Evolutionary conservation across 35 echinoderm and acorn worm genomes (phyloP).

Genomic region (Apostichopus parvimensis): DNA sequence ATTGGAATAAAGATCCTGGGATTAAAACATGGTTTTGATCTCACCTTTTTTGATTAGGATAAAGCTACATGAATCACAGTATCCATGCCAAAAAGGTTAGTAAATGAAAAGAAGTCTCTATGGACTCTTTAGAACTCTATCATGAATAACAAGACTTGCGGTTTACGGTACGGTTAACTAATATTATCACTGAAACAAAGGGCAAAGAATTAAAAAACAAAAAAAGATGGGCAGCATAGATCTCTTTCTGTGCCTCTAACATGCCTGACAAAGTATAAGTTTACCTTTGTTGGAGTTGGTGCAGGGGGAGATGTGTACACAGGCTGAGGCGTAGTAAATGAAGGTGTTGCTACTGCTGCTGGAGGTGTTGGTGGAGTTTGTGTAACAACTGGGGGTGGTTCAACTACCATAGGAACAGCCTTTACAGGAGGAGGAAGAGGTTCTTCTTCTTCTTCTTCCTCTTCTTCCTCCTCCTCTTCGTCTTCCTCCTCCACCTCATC

Average conservation of each 20-base stretch:
- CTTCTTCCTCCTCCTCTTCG: constrained; percentile 45
- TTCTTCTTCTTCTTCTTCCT: constrained; percentile 38
- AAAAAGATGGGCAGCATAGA: no score
- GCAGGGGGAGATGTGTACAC: constrained; percentile 47
- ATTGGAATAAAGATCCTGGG: constrained; percentile 28
- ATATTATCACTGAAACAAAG: no score
- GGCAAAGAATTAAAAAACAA: no score
- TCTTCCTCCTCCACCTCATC: constrained; percentile 25
- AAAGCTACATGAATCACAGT: neutral
- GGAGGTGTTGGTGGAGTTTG: neutral
- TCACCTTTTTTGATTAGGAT: constrained; percentile 60
- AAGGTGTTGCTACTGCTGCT: neutral
- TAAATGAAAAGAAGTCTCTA: no score
- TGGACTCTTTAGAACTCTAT: no score
- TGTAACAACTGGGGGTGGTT: constrained; percentile 2
- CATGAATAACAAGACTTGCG: no score
- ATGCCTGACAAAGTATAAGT: neutral
- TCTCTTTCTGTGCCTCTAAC: no score
- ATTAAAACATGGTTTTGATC: constrained; percentile 35
- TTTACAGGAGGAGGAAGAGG: neutral
- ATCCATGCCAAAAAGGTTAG: constrained; percentile 8
- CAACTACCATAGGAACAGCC: neutral
- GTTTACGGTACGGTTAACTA: no score
- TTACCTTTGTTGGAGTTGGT: constrained; percentile 56
- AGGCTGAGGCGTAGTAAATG: constrained; percentile 49